These are phyloP conservation scores for Muscicapa striata DNA, from an alignment of 2,797 vertebrate genomes.

Conservation along the genomic window DNA sequence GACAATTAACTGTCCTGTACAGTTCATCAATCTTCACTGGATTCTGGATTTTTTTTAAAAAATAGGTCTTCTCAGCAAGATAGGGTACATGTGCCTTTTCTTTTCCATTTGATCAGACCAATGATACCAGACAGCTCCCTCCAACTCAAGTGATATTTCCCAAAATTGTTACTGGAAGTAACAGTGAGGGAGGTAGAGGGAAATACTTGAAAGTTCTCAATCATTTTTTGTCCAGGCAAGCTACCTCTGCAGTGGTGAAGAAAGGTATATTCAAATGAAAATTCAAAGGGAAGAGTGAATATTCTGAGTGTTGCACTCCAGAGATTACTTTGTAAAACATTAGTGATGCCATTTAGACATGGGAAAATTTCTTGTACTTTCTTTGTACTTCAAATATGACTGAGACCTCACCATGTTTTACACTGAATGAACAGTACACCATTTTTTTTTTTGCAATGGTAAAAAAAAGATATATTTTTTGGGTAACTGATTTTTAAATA, in stretches of 20 bases:
- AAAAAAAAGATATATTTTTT: too few relatives aligned
- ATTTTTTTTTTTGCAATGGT: not conserved
- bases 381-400: not conserved
- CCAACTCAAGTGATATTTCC: not conserved
- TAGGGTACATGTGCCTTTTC: not conserved
- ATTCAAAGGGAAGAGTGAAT: not conserved
- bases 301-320: not conserved
- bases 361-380: not conserved
- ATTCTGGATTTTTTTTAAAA: not conserved
- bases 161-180: accelerated
- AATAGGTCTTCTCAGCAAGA: not conserved
- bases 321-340: not conserved
- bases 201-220: not conserved
- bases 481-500: not conserved
- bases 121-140: not conserved
- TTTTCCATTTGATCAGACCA: not conserved
- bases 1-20: slow-evolving; percentile 30
- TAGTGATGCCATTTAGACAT: not conserved
- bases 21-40: slow-evolving; percentile 30
- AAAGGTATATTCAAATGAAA: not conserved
- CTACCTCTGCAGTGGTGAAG: not conserved
- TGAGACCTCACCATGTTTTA: not conserved
- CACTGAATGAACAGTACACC: not conserved
- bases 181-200: not conserved
- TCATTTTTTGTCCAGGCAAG: not conserved